phyloP scores from a whole-genome alignment of 2,797 vertebrate genomes.

The Phalanger gymnotis region DNA sequence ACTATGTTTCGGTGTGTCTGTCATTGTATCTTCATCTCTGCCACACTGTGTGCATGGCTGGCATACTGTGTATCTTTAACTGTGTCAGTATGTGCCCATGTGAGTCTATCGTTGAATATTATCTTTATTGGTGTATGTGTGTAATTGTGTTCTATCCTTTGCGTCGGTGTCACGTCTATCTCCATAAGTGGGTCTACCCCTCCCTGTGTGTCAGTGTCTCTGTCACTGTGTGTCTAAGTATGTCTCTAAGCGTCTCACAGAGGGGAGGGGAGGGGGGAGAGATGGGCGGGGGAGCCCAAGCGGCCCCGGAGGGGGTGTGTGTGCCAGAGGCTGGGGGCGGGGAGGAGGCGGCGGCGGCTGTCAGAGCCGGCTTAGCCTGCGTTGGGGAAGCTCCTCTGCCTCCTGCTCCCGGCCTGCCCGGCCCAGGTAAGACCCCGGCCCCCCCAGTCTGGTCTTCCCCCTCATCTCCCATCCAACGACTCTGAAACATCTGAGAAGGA shows the following conservation, averaged over 20 bases:
- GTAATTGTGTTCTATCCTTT: background rate
- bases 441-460: slow-evolving; percentile 21
- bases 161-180: background rate
- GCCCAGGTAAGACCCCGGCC: slow-evolving; percentile 75
- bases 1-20: slow-evolving; percentile 34
- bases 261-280: slow-evolving; percentile 74
- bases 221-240: slow-evolving; percentile 46
- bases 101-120: background rate
- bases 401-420: slow-evolving; percentile 72
- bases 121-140: background rate
- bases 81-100: background rate
- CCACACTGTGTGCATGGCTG: background rate
- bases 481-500: background rate
- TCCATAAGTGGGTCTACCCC: background rate
- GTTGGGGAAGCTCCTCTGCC: slow-evolving; percentile 68
- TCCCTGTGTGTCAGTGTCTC: background rate
- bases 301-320: slow-evolving; percentile 70
- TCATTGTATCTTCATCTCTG: slow-evolving; percentile 27
- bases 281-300: slow-evolving; percentile 67
- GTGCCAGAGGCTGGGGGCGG: slow-evolving; percentile 23
- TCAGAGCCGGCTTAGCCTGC: slow-evolving; percentile 74
- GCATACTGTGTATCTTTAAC: background rate
- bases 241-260: slow-evolving; percentile 47
- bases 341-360: slow-evolving; percentile 76
- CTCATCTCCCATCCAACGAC: slow-evolving; percentile 34